Conservation (phyloP, 2,888 invertebrate genomes). For the Eristalinus sepulchralis region DNA sequence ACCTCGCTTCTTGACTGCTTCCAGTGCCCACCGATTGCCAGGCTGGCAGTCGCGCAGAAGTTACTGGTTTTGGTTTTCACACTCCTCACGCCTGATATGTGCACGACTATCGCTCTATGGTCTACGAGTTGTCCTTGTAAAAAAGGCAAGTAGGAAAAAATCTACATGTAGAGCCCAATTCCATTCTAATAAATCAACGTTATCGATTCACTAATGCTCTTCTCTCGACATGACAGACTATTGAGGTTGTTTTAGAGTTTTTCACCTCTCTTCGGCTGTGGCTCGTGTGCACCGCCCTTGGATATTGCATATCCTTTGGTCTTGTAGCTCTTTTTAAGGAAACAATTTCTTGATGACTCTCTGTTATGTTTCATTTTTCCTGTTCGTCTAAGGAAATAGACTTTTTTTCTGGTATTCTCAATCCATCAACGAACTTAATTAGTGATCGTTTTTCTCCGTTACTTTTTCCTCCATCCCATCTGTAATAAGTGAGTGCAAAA, state of each 20-base stretch:
- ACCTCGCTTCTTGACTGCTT: background rate
- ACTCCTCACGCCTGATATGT: conserved; percentile 8
- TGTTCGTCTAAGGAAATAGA: background rate
- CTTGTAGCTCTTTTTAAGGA: conserved; percentile 28
- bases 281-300: background rate
- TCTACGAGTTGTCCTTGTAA: conserved; percentile 1
- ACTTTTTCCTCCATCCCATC: background rate
- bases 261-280: conserved; percentile 24
- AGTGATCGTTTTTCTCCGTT: conserved; percentile 35
- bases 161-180: conserved; percentile 45
- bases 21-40: conserved; percentile 9
- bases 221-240: conserved; percentile 38
- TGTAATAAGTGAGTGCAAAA: conserved; percentile 5
- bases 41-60: conserved; percentile 2
- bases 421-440: conserved; percentile 51
- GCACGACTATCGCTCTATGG: background rate
- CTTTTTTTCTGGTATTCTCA: conserved; percentile 21
- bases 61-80: conserved; percentile 39
- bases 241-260: conserved; percentile 56
- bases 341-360: conserved; percentile 44
- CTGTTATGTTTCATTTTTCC: conserved; percentile 24
- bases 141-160: background rate
- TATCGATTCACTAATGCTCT: conserved; percentile 49
- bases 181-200: conserved; percentile 51
- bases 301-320: conserved; percentile 8